Evolutionary conservation across 2,888 invertebrate genomes (phyloP).

Genomic region (Eupithecia inturbata): DNA sequence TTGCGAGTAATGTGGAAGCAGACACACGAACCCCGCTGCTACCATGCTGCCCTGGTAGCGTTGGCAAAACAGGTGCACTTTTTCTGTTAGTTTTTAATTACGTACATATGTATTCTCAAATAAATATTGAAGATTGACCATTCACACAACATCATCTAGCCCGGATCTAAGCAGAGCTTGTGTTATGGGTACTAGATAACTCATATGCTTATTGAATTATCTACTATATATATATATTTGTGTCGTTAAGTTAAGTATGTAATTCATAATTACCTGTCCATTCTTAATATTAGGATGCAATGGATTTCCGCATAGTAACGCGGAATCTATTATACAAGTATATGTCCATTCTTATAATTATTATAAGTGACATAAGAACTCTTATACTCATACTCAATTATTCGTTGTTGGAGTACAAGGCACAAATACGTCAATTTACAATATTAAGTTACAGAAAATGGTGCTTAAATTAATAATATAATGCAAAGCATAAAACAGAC

Average conservation of each 20-base stretch:
- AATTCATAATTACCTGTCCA: background rate
- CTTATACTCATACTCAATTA: too few relatives aligned
- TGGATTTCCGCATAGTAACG: too few relatives aligned
- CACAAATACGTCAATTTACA: too few relatives aligned
- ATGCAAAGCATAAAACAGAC: too few relatives aligned
- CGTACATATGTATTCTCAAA: too few relatives aligned
- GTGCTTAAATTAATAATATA: too few relatives aligned
- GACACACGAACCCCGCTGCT: constrained; percentile 83
- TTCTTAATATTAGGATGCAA: too few relatives aligned
- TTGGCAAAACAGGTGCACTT: constrained; percentile 53
- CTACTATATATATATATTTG: background rate
- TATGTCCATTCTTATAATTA: background rate
- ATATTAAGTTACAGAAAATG: too few relatives aligned
- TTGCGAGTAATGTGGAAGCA: constrained; percentile 84
- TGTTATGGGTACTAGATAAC: background rate
- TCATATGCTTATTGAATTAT: background rate
- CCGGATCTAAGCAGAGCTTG: background rate
- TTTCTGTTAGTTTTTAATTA: background rate
- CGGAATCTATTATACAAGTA: too few relatives aligned
- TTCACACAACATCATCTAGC: background rate
- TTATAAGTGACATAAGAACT: too few relatives aligned
- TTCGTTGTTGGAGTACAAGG: too few relatives aligned
- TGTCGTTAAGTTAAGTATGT: background rate
- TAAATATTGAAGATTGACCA: background rate
- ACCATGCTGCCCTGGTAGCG: constrained; percentile 64